Evolutionary conservation across 2,888 invertebrate genomes (phyloP), one percentile per base, ranked within the genome.

Genomic region (Gisinianus flammeolus): DNA sequence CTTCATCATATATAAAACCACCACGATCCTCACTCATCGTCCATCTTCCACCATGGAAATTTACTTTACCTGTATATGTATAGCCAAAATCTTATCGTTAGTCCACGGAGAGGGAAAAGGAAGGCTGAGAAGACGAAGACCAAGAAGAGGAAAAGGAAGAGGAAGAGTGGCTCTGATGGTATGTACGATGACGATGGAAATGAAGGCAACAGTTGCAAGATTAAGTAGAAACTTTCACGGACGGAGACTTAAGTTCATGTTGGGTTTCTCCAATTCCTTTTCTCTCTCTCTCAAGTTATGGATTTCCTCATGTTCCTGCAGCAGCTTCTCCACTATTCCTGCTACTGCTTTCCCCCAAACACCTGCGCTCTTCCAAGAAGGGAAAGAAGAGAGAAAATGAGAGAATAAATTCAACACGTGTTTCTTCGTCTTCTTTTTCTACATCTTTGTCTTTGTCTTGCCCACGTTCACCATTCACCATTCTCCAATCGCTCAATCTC

Each of bases 321-420:
- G 2, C 44, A 16, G 44, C 2, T 2, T 44, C 6, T 44, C 6
- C 6, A 44, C 16, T 44, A 16, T 19, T 44, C 44, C 19, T 44
- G 44, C 44, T 44, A 2, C 6, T 44, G 44, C 44, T 35, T 35
- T 35, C 35, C 6, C 12, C 5, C 35, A 44, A 44, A 44, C 44
- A 44, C 44, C 44, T 44, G 44, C 44, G 44, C 44, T 44, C n/a
- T n/a, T 44, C 6, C 44, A 44, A 44, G 54, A n/a, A 3, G 16
- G 54, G 16, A 3, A 54, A 3, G 54, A n/a, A n/a, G 4, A 54
- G 19, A 4, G 4, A 8, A 3, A 12, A 19, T 3, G 54, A 12
- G 62, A 26, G 16, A 24, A 62, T 62, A 22, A 62, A 62, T 6
- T 62, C 62, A 62, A 62, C 62, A 62, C 62, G 62, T 62, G 62